Evolutionary conservation across 2,888 invertebrate genomes (phyloP).

Genomic region (Melipona beecheii): DNA sequence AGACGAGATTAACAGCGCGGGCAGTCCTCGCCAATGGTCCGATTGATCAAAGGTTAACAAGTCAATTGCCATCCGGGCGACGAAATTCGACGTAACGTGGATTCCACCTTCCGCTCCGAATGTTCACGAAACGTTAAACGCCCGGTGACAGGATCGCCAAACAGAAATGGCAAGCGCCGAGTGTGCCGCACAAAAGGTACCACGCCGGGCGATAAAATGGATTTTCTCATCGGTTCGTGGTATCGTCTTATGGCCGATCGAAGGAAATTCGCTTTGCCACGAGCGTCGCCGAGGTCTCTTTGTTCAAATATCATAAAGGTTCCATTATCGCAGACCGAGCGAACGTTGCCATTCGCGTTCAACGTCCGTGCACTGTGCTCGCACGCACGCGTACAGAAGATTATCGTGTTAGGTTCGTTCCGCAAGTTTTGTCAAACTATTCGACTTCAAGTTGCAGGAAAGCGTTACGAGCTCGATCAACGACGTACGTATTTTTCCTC

Average conservation of each 20-base stretch:
- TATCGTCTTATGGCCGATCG: slow-evolving; percentile 38
- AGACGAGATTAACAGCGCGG: not conserved
- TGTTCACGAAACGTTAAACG: slow-evolving; percentile 10
- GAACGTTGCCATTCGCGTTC: slow-evolving; percentile 6
- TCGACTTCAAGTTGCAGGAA: not conserved
- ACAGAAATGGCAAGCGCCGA: not conserved
- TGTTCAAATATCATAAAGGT: slow-evolving; percentile 46
- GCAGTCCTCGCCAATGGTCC: not conserved
- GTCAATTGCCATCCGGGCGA: not conserved
- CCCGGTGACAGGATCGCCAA: slow-evolving; percentile 7
- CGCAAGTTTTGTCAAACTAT: not conserved
- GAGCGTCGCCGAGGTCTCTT: slow-evolving; percentile 21
- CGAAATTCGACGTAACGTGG: not conserved
- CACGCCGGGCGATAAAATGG: slow-evolving; percentile 26
- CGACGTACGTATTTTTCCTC: not conserved
- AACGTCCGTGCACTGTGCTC: not conserved
- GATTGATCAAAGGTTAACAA: slow-evolving; percentile 12
- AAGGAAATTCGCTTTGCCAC: slow-evolving; percentile 24
- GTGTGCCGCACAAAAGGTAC: slow-evolving; percentile 5
- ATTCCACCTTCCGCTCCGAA: not conserved
- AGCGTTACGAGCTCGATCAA: too few species aligned
- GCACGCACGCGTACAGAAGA: not conserved
- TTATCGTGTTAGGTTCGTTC: not conserved
- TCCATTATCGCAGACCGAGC: slow-evolving; percentile 11
- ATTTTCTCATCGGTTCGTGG: slow-evolving; percentile 28